Conservation (phyloP, 2,113 vertebrate genomes). For the Lynx canadensis region DNA sequence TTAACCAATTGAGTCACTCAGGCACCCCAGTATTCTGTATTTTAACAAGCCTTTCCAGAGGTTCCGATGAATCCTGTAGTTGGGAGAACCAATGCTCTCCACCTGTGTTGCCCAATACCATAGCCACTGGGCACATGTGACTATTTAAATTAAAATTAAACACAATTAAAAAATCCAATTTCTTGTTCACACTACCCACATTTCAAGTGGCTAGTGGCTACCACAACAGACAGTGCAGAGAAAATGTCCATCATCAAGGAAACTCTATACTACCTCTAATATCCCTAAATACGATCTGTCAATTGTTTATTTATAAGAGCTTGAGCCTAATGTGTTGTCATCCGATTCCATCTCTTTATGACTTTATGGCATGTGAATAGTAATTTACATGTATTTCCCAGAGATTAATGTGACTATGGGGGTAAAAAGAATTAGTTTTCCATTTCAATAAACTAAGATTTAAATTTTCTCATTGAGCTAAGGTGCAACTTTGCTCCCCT, state of each 20-base stretch:
- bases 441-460: neutral
- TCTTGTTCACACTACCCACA: neutral
- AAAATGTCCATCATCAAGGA: neutral
- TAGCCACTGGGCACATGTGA: neutral
- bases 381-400: neutral
- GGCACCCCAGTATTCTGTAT: neutral
- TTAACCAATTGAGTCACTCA: too few species aligned
- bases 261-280: neutral
- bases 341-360: neutral
- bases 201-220: neutral
- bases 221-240: neutral
- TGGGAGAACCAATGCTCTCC: neutral
- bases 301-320: neutral
- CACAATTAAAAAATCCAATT: neutral
- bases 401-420: neutral
- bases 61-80: neutral
- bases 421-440: neutral
- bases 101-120: neutral
- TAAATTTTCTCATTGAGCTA: neutral
- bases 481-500: neutral
- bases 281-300: neutral
- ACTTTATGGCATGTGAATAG: neutral
- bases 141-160: neutral
- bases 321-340: neutral
- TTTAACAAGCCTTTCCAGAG: neutral